Evolutionary conservation across 2,797 vertebrate genomes (phyloP).

Genomic region (Xiphophorus birchmanni): DNA sequence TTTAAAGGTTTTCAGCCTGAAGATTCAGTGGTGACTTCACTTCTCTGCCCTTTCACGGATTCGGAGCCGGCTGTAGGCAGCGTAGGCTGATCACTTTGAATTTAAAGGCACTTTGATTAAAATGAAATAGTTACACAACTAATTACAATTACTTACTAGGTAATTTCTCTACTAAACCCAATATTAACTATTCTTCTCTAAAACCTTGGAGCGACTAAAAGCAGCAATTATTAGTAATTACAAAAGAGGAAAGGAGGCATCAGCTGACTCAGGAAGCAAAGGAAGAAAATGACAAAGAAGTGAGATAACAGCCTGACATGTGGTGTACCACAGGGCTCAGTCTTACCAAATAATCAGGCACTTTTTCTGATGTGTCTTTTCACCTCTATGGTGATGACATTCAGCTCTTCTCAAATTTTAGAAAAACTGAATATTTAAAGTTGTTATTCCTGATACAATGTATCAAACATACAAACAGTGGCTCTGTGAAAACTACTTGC

Average conservation of each 20-base stretch:
- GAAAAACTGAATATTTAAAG: background rate
- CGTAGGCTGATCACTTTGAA: background rate
- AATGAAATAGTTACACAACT: background rate
- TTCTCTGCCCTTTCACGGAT: background rate
- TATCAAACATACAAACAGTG: background rate
- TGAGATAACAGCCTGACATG: background rate
- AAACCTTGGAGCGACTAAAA: background rate
- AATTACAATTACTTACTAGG: background rate
- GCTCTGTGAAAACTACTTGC: background rate
- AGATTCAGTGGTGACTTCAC: background rate
- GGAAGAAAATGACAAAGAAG: background rate
- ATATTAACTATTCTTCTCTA: background rate
- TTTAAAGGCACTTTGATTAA: background rate
- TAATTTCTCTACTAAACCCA: background rate
- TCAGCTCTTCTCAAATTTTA: background rate
- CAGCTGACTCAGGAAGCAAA: background rate
- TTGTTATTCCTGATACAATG: background rate
- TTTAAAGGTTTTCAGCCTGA: background rate
- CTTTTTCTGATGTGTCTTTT: background rate
- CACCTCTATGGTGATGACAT: background rate
- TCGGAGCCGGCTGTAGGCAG: background rate
- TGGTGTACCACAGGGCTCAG: background rate
- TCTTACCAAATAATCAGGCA: background rate
- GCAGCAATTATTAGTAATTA: background rate
- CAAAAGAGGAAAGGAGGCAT: background rate